A percentile compares a stretch with the other conserved stretches of the same genome.
These are phyloP conservation scores for Bombylius discolor DNA, from an alignment of 2,888 invertebrate species.

Conservation along the genomic window DNA sequence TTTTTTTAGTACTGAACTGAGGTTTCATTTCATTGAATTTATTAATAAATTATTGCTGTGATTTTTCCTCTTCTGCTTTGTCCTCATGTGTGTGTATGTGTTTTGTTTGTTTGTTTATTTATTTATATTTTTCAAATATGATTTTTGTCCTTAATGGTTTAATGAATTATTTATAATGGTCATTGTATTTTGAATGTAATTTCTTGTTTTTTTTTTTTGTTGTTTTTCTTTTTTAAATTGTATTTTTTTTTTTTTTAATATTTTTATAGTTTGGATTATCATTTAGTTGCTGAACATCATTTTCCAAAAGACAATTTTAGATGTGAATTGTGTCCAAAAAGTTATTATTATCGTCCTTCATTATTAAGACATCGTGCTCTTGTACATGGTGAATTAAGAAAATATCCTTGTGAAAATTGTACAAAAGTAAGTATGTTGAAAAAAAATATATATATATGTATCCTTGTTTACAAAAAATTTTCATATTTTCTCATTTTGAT, in stretches of 20 bases:
- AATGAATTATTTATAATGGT: not conserved
- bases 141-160: not conserved
- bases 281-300: constrained; percentile 63
- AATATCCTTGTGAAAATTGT: constrained; percentile 88
- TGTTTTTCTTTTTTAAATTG: not conserved
- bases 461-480: too few relatives aligned
- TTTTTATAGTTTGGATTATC: constrained; percentile 66
- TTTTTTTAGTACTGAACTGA: too few relatives aligned
- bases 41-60: too few relatives aligned
- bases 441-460: too few relatives aligned
- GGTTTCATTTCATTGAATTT: too few relatives aligned
- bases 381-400: constrained; percentile 66
- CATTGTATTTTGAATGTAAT: too few relatives aligned
- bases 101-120: too few relatives aligned
- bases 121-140: not conserved
- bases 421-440: constrained; percentile 50
- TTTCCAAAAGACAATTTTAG: constrained; percentile 65
- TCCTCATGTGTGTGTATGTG: too few relatives aligned
- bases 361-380: constrained; percentile 71
- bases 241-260: constrained; percentile 5
- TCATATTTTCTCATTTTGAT: too few relatives aligned
- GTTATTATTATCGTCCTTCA: constrained; percentile 69
- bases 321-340: constrained; percentile 73
- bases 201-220: too few relatives aligned
- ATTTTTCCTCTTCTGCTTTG: too few relatives aligned